These are phyloP conservation scores for Galerucella calmariensis DNA, from an alignment of 2,888 invertebrate species.

Conservation along the genomic window DNA sequence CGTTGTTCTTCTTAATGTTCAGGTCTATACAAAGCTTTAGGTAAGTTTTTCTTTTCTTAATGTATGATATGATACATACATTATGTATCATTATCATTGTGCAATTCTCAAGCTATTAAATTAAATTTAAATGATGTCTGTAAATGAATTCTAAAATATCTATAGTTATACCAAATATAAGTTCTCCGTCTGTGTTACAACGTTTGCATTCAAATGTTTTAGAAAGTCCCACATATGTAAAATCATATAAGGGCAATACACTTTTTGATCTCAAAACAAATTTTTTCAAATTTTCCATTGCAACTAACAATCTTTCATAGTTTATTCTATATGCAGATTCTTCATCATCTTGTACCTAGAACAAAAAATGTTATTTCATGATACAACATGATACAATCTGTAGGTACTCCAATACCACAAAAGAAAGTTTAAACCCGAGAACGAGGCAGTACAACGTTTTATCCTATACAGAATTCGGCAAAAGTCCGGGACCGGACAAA, in stretches of 20 bases:
- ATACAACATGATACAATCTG: background rate
- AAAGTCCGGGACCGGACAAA: too few relatives aligned
- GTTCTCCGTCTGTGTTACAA: slow-evolving; percentile 32
- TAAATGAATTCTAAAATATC: background rate
- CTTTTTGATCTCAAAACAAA: slow-evolving; percentile 48
- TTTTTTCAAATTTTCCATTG: slow-evolving; percentile 45
- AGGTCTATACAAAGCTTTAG: too few relatives aligned
- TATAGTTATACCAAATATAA: slow-evolving; percentile 33
- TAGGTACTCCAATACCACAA: too few relatives aligned
- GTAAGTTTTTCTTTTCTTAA: too few relatives aligned
- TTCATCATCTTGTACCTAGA: slow-evolving; percentile 35
- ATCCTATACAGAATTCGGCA: too few relatives aligned
- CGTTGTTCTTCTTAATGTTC: too few relatives aligned
- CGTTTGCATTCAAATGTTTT: slow-evolving; percentile 46
- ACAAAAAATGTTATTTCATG: slow-evolving; percentile 13
- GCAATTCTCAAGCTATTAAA: too few relatives aligned
- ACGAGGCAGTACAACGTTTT: too few relatives aligned
- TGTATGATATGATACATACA: too few relatives aligned
- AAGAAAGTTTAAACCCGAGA: too few relatives aligned
- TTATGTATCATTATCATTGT: too few relatives aligned
- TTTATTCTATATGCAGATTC: slow-evolving; percentile 30
- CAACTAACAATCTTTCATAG: slow-evolving; percentile 42
- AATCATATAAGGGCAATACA: slow-evolving; percentile 45
- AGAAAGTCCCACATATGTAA: slow-evolving; percentile 44
- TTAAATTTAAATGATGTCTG: background rate